These are phyloP conservation scores for Drosophila setifemur DNA, from an alignment of 1,140 invertebrate species.

Conservation along the genomic window DNA sequence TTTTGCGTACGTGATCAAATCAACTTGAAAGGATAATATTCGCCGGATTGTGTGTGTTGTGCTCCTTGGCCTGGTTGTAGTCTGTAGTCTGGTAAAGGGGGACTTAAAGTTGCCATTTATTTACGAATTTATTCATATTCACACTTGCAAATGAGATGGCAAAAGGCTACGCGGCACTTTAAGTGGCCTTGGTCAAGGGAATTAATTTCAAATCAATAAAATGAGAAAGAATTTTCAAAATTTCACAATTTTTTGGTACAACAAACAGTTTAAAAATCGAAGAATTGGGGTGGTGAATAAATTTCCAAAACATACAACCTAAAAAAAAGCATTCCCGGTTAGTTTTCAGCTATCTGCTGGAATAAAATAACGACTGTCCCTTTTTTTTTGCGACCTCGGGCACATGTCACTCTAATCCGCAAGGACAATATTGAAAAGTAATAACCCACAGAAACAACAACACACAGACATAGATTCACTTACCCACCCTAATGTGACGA, in stretches of 20 bases:
- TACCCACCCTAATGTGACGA: slow-evolving; percentile 40
- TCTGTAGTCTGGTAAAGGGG: slow-evolving; percentile 12
- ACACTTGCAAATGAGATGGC: slow-evolving; percentile 75
- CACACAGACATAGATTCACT: slow-evolving; percentile 32
- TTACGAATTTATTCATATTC: slow-evolving; percentile 82
- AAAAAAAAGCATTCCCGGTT: not conserved
- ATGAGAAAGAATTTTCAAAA: too few species aligned
- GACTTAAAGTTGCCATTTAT: slow-evolving; percentile 79
- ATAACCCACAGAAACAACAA: slow-evolving; percentile 78
- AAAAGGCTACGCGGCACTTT: slow-evolving; percentile 32
- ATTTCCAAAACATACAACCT: not conserved
- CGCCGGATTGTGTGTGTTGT: slow-evolving; percentile 64
- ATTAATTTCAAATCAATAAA: not conserved
- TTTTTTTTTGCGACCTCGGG: slow-evolving; percentile 37
- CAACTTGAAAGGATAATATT: slow-evolving; percentile 82
- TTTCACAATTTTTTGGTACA: not conserved
- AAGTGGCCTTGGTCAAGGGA: slow-evolving; percentile 12
- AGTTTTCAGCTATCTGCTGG: slow-evolving; percentile 14
- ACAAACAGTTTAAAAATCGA: not conserved
- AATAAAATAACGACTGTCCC: slow-evolving; percentile 1
- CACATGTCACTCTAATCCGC: slow-evolving; percentile 76
- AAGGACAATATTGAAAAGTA: slow-evolving; percentile 82
- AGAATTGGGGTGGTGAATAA: not conserved
- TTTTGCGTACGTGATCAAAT: slow-evolving; percentile 82
- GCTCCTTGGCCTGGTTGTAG: slow-evolving; percentile 35